Conservation (phyloP, 64 coral and sea anemone genomes). For the Actinia equina region DNA sequence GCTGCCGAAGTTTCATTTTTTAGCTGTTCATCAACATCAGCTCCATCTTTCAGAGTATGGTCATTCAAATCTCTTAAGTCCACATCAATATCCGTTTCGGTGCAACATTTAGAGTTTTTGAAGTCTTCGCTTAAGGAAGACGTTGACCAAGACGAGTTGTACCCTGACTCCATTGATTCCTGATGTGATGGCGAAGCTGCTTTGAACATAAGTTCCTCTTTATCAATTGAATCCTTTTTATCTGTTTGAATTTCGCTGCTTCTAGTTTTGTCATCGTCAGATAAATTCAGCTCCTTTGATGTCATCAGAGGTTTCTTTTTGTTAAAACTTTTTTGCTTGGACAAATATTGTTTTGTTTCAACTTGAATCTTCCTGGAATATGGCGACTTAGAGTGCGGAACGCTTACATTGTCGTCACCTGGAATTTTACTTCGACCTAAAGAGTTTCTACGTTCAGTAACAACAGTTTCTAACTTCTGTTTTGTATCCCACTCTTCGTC, state of each 20-base stretch:
- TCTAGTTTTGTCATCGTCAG: not conserved
- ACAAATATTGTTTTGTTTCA: conserved; percentile 42
- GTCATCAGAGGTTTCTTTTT: not conserved
- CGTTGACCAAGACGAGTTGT: too few species aligned
- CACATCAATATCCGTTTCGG: conserved; percentile 14
- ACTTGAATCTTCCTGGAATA: conserved; percentile 49
- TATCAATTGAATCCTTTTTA: conserved; percentile 27
- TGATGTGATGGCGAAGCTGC: not conserved
- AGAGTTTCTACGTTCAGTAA: conserved; percentile 10
- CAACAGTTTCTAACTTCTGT: not conserved
- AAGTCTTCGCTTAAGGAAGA: conserved; percentile 63
- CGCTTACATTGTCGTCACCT: not conserved
- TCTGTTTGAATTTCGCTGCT: not conserved
- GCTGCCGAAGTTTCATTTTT: not conserved
- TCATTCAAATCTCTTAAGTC: not conserved
- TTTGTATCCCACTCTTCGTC: conserved; percentile 28
- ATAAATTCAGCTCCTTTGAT: not conserved
- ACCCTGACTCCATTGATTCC: conserved; percentile 74
- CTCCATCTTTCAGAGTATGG: not conserved
- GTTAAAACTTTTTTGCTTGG: conserved; percentile 76
- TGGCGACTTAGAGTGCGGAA: conserved; percentile 43
- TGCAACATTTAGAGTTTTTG: conserved; percentile 15
- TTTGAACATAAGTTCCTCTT: conserved; percentile 2
- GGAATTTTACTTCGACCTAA: not conserved
- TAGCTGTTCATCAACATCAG: conserved; percentile 14